Evolutionary conservation across 2,888 invertebrate genomes (phyloP), one percentile per base, ranked within the genome.

Genomic region (Melolontha melolontha): DNA sequence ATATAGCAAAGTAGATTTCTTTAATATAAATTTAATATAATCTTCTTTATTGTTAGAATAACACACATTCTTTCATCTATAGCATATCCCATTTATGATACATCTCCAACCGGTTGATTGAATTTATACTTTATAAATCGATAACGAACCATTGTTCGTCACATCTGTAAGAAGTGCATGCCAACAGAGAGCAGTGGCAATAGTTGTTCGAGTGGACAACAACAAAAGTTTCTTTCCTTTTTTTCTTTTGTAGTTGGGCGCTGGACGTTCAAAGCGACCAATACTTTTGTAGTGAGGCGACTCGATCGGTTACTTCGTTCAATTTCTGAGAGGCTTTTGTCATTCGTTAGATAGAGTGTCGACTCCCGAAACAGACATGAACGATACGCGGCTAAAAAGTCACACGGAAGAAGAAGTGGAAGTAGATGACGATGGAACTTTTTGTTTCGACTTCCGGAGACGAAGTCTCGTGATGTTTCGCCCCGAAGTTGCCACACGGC

Each of bases 241-340:
- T n/a, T 40, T 39, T 54, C 17, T 49, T 47, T 34, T 42, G 41
- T 41, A 17, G 22, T 12, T 11, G 22, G 12, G 41, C 42, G 16
- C n/a, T 11, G 11, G 34, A 42, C 47, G 10, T 17, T 17, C 34
- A 34, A 34, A 47, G 39, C 34, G n/a, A 10, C 59, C 47, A 47
- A 47, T 47, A 47, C 59, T 59, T 57, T 59, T 16, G 59, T 47
- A 34, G 27, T 8, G 44, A 8, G 16, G 4, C 16, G 39, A 49
- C 59, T 62, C 47, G 59, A 62, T 62, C 59, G 59, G 34, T 49
- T 47, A 62, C 29, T 34, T 42, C 57, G 57, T 49, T 62, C 59
- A 47, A 62, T 62, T 62, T 62, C 47, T 47, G 47, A 62, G 59
- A 62, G 59, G 47, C 59, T 62, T 62, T 62, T 62, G 59, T 62